These are phyloP conservation scores for Psittacula cyanocephala DNA, from an alignment of 2,113 vertebrate species.

Conservation along the genomic window DNA sequence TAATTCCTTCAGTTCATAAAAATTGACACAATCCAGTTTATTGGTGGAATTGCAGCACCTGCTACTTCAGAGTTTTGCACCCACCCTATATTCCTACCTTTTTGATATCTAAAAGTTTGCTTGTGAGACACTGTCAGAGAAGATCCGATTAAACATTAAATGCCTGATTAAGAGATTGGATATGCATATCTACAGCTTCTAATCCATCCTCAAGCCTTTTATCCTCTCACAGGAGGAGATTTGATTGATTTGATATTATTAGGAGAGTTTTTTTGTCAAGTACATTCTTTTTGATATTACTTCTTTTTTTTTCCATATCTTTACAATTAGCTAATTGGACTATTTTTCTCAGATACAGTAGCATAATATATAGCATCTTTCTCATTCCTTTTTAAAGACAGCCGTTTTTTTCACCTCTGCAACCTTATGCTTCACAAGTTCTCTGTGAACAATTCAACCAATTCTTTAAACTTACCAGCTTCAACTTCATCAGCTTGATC, in stretches of 20 bases:
- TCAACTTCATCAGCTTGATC: background rate
- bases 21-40: background rate
- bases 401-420: background rate
- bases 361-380: background rate
- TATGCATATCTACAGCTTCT: background rate
- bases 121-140: background rate
- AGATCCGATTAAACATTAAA: background rate
- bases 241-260: accelerated
- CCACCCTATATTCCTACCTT: background rate
- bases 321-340: background rate
- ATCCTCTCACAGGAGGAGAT: background rate
- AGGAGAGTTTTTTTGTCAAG: background rate
- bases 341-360: background rate
- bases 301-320: background rate
- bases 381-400: background rate
- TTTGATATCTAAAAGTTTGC: background rate
- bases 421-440: background rate
- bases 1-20: background rate
- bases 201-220: background rate
- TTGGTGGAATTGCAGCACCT: background rate
- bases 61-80: background rate
- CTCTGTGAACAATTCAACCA: background rate
- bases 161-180: background rate
- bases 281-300: background rate
- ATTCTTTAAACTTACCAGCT: background rate